These are phyloP conservation scores for Hippocampus barbouri DNA, from an alignment of 2,113 vertebrate species.

Conservation along the genomic window DNA sequence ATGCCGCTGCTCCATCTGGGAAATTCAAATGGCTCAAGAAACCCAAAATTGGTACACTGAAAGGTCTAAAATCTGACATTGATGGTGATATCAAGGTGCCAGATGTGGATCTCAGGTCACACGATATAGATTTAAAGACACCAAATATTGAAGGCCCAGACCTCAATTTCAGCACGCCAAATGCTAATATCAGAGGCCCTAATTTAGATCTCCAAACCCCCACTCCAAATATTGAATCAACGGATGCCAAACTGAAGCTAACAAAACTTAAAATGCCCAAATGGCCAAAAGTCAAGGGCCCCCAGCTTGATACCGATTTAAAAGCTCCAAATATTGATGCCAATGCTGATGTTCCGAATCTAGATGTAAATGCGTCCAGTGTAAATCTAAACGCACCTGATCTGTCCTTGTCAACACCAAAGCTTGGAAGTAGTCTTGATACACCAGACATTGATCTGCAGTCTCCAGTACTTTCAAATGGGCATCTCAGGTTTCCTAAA, in stretches of 20 bases:
- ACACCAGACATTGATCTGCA: constrained; percentile 15
- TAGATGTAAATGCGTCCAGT: constrained; percentile 31
- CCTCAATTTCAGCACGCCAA: constrained; percentile 29
- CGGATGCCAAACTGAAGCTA: constrained; percentile 39
- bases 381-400: constrained; percentile 22
- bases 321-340: constrained; percentile 28
- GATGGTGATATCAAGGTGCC: constrained; percentile 38
- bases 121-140: constrained; percentile 38
- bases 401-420: constrained; percentile 1
- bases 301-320: constrained; percentile 37
- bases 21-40: constrained; percentile 62
- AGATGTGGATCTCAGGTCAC: constrained; percentile 40
- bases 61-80: constrained; percentile 45
- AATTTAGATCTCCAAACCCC: constrained; percentile 19
- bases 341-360: constrained; percentile 28
- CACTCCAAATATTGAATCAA: constrained; percentile 9
- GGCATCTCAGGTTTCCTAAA: constrained; percentile 45
- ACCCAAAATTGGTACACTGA: constrained; percentile 45
- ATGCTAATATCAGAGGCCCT: constrained; percentile 40
- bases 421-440: constrained; percentile 6
- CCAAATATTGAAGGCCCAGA: constrained; percentile 39
- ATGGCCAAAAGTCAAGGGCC: constrained; percentile 35
- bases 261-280: constrained; percentile 46
- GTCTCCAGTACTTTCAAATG: constrained; percentile 36
- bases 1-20: constrained; percentile 48